A percentile compares a stretch with the other conserved stretches of the same genome.
phyloP scores from a whole-genome alignment of 2,113 vertebrate species.

The Potamarius usumacintae region DNA sequence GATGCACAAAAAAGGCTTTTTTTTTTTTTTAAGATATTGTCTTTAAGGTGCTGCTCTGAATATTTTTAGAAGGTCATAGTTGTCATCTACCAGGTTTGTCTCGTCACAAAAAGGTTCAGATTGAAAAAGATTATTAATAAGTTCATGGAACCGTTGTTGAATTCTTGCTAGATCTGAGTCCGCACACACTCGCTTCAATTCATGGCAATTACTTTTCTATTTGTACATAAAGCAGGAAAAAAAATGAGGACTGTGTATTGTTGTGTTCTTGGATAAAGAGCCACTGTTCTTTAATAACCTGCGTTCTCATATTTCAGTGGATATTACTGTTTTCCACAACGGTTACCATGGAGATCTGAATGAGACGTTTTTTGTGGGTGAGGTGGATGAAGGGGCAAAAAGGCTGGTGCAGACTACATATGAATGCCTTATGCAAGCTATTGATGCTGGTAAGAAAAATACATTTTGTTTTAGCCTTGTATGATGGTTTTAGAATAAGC shows the following conservation, averaged over 20 bases:
- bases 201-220: not conserved
- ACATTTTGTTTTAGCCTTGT: not conserved
- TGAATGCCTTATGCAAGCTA: constrained; percentile 98
- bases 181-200: not conserved
- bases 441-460: constrained; percentile 84
- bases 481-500: not conserved
- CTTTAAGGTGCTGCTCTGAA: not conserved
- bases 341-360: constrained; percentile 98
- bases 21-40: not conserved
- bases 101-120: not conserved
- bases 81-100: not conserved
- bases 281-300: not conserved
- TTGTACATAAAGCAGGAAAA: not conserved
- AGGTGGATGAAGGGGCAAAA: constrained; percentile 89
- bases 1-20: not conserved
- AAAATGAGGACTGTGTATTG: not conserved
- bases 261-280: not conserved
- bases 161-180: not conserved
- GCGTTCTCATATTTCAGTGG: constrained; percentile 78
- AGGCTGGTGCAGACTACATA: constrained; percentile 93
- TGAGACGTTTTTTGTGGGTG: constrained; percentile 94
- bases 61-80: not conserved
- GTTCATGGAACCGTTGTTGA: not conserved
- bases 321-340: constrained; percentile 95
- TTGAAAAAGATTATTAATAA: not conserved